Evolutionary conservation across 2,888 invertebrate genomes (phyloP), one percentile per base, ranked within the genome.

Genomic region (Oscheius sp.): DNA sequence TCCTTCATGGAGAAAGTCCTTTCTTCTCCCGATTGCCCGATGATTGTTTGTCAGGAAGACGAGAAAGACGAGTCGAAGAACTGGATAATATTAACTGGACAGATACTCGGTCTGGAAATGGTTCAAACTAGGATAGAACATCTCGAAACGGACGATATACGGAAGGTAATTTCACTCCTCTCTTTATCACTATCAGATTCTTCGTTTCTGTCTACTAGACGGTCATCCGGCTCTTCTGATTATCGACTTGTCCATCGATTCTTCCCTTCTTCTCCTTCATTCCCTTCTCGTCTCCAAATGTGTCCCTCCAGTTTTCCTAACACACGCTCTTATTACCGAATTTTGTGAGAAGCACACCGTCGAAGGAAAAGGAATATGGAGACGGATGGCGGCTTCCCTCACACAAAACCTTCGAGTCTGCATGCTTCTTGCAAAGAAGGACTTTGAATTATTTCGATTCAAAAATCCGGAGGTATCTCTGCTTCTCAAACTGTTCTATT

Each of bases 331-430:
- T 8, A 20, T 49, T 9, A 49, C 47, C 14, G 62, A 62, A 33
- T 62, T 62, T n/a, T 49, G 62, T 47, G 62, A 62, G 30, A 47
- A 62, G 24, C 49, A 49, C 24, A 62, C 62, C 1, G 32, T 62
- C 12, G 62, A 62, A 47, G 62, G 62, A 4, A 30, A 36, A 2
- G 59, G 59, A 0, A 41, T 59, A 26, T 59, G 59, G 59, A 24
- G 41, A 24, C n/a, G 54, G 17, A 59, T 44, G 17, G 20, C 59
- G n/a, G 41, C 28, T 2, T 17, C 59, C 6, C 28, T 59, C 26
- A 22, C 12, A 20, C 30, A 54, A 24, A 17, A 17, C 17, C 33
- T 54, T 4, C 32, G 33, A 17, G 33, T 54, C 0, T 54, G 54
- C 17, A n/a, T 33, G 9, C 17, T 41, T 5, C 1, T 59, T 2